Evolutionary conservation across 2,797 vertebrate species (phyloP).

Genomic region (Helostoma temminkii): DNA sequence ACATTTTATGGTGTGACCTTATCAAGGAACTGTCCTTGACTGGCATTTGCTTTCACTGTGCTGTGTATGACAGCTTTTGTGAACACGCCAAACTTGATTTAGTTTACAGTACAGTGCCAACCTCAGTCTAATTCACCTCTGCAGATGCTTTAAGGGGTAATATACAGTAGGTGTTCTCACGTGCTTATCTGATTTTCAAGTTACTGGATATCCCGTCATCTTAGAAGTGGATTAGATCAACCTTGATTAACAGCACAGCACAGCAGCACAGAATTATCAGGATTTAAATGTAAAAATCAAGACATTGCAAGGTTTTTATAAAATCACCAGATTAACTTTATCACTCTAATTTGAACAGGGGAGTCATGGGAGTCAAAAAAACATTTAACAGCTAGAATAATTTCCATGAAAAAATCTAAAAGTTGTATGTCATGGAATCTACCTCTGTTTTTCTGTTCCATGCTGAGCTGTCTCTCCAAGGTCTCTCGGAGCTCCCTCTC

Average conservation of each 20-base stretch:
- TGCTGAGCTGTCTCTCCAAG: slow-evolving; percentile 95
- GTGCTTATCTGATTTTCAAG: slow-evolving; percentile 61
- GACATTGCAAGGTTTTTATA: slow-evolving; percentile 1
- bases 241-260: slow-evolving; percentile 34
- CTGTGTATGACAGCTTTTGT: slow-evolving; percentile 44
- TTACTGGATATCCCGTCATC: slow-evolving; percentile 55
- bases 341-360: neutral
- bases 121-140: slow-evolving; percentile 65
- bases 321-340: slow-evolving; percentile 15
- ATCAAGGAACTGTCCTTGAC: slow-evolving; percentile 35
- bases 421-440: neutral
- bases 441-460: slow-evolving; percentile 99
- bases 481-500: slow-evolving; percentile 97
- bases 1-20: slow-evolving; percentile 24
- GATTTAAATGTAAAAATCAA: slow-evolving; percentile 30
- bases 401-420: slow-evolving; percentile 3
- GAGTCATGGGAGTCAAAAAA: slow-evolving; percentile 2
- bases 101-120: slow-evolving; percentile 49
- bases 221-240: slow-evolving; percentile 48
- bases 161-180: slow-evolving; percentile 61
- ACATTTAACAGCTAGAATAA: slow-evolving; percentile 17
- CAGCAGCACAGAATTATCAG: slow-evolving; percentile 36
- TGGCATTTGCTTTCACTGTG: slow-evolving; percentile 31
- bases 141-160: slow-evolving; percentile 55
- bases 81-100: slow-evolving; percentile 65